Conservation (phyloP, 2,888 invertebrate genomes). For the Ophion slaviceki region DNA sequence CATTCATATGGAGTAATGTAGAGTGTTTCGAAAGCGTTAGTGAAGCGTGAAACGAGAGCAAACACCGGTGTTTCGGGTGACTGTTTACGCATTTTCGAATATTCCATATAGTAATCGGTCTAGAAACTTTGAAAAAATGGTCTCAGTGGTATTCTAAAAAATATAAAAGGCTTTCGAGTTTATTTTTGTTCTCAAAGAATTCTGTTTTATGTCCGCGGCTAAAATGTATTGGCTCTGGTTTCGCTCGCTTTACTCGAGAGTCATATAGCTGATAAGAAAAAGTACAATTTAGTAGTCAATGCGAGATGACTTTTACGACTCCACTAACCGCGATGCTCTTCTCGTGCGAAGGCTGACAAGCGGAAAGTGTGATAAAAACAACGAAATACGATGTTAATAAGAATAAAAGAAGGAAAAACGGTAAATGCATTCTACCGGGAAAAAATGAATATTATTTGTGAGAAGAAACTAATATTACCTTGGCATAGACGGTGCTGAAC, state of each 20-base stretch:
- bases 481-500: too few relatives aligned
- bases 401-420: neutral
- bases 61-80: conserved; percentile 29
- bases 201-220: neutral
- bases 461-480: too few relatives aligned
- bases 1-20: neutral
- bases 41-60: conserved; percentile 46
- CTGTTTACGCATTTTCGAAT: conserved; percentile 39
- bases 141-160: conserved; percentile 53
- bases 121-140: conserved; percentile 61
- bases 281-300: conserved; percentile 61
- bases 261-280: conserved; percentile 53
- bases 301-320: conserved; percentile 66
- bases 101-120: conserved; percentile 32
- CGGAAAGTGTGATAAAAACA: neutral
- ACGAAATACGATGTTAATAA: neutral
- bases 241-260: conserved; percentile 34
- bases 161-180: neutral
- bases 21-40: conserved; percentile 9
- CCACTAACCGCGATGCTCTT: conserved; percentile 42
- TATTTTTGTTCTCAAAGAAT: neutral
- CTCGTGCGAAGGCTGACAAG: conserved; percentile 11
- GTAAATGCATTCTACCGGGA: neutral
- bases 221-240: conserved; percentile 1
- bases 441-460: neutral